Base-by-base conservation (phyloP, 2,113 vertebrate species). In the Prietella phreatophila region DNA sequence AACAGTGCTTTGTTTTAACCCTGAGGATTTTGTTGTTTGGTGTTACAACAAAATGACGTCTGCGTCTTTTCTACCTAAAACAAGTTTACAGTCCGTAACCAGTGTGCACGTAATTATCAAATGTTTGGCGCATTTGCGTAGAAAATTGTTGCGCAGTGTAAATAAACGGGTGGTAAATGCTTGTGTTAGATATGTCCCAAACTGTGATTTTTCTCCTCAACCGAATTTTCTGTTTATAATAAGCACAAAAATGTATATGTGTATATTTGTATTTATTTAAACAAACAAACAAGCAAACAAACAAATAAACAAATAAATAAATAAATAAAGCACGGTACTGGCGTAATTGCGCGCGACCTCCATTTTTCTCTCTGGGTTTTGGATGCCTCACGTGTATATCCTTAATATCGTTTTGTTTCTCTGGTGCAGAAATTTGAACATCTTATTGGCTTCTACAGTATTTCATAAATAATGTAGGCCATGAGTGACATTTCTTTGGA, bases 221-320 rank as follows among this genome's bases (percentile, higher is more conserved):
- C 65, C 92, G 87, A 86, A 91, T 94, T 94, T 95, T 93, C 91
- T 95, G 95, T 96, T 94, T 93, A 96, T 96, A 96, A 84, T 84
- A 90, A 86, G 79, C 14, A 93, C 95, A 96, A 96, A 94, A 96
- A 97, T 96, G 93, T 96, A 96, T 93, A 69, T 92, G 91, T 93
- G 92, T 96, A 96, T 97, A 98, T 98, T 95, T 98, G 97, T 99
- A 99, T 99, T 99, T 99, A 99, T 99, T 99, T 96, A 97, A 99
- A 98, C 98, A 98, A 99, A 96, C 93, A 53, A 53, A 42, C 6
- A 5, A 42, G n/a, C n/a, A n/a, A n/a, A 42, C 5, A 5, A 42
- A 42, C 96, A 97, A 99, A 98, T 98, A 98, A 99, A 96, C 93
- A 53, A 53, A 42, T 96, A 97, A 99, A 98, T 98, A 98, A 99